phyloP scores from a whole-genome alignment of 2,797 vertebrate genomes.

The Rhinogobio ventralis region DNA sequence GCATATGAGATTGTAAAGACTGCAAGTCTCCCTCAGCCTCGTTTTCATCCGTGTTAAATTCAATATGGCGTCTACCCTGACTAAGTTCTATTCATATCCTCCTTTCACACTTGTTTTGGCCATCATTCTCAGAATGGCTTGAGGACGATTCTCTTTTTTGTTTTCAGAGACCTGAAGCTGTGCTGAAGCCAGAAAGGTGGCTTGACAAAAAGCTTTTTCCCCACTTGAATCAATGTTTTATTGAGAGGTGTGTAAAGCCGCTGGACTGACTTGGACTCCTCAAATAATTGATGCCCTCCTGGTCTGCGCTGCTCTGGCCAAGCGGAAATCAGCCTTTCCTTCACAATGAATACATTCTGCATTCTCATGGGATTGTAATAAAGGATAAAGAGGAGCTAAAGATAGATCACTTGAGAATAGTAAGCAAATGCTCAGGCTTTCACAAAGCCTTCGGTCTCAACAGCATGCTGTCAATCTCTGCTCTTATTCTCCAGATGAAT shows the following conservation, averaged over 20 bases:
- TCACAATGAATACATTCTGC: background rate
- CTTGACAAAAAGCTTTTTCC: constrained; percentile 40
- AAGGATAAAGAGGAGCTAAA: constrained; percentile 32
- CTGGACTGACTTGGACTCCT: constrained; percentile 20
- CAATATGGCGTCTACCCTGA: background rate
- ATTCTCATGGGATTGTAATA: constrained; percentile 24
- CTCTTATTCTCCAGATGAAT: constrained; percentile 31
- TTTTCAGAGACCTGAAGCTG: constrained; percentile 21
- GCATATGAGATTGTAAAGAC: background rate
- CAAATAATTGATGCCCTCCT: constrained; percentile 16
- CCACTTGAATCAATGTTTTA: constrained; percentile 52
- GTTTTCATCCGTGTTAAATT: background rate
- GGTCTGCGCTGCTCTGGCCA: constrained; percentile 4
- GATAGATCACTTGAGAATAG: constrained; percentile 28
- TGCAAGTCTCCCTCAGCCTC: background rate
- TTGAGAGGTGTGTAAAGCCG: constrained; percentile 45
- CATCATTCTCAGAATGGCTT: background rate
- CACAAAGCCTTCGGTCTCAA: constrained; percentile 26
- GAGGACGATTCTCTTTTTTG: background rate
- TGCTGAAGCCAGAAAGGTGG: constrained; percentile 47
- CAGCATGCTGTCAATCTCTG: constrained; percentile 26
- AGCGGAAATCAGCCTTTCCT: background rate
- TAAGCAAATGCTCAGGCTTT: constrained; percentile 30
- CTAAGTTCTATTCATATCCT: background rate
- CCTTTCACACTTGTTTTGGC: background rate